Conservation (phyloP, 2,113 vertebrate species). For the Mastomys natalensis region DNA sequence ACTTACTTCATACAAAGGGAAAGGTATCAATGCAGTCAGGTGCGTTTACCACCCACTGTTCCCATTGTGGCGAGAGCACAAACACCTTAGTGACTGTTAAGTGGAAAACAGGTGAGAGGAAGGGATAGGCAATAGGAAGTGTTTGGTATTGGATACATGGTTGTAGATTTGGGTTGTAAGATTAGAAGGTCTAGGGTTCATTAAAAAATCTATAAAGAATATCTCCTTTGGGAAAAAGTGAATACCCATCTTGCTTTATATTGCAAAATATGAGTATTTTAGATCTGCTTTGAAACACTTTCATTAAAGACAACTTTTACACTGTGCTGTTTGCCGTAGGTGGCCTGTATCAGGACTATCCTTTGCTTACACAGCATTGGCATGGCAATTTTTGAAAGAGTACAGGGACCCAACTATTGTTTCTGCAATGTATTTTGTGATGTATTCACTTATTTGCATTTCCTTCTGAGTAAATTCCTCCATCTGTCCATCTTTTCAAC, state of each 20-base stretch:
- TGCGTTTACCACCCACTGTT: neutral
- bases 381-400: neutral
- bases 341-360: neutral
- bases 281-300: neutral
- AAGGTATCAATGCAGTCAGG: neutral
- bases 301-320: neutral
- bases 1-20: neutral
- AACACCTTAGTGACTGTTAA: neutral
- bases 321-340: neutral
- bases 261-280: neutral
- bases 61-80: neutral
- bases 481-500: neutral
- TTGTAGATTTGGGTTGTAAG: neutral
- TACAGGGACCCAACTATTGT: neutral
- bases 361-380: neutral
- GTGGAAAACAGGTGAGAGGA: neutral
- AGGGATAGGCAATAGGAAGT: neutral
- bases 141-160: neutral
- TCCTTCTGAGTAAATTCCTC: neutral
- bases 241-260: neutral
- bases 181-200: neutral
- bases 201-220: conserved; percentile 21
- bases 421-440: neutral
- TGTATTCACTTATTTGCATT: neutral
- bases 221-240: neutral